Base-by-base conservation (phyloP, 2,113 vertebrate genomes). In the Heliornis fulica region DNA sequence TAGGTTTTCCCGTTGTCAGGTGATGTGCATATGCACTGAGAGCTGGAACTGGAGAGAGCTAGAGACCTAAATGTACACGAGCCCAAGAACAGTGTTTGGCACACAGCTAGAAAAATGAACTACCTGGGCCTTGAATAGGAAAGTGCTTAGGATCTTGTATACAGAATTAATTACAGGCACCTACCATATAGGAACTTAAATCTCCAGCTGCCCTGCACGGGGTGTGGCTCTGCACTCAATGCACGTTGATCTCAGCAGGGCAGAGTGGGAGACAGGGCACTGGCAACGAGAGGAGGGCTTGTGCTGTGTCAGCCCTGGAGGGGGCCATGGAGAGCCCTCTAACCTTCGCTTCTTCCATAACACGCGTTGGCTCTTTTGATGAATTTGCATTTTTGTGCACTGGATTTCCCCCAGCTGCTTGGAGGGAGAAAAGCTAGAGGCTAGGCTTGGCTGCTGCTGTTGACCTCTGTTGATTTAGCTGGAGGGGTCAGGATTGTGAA, bases 251-350 rank as follows among this genome's bases (percentile, higher is more conserved):
- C 57, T 75, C 2, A 0, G 34, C 0, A 1, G 29, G 26, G 32
- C 28, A 0, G 1, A 83, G 71, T 7, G n/a, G 68, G 68, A 65
- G 45, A 43, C 11, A 21, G 10, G 70, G 17, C 0, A 0, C 2
- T 57, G 65, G 45, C 17, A 74, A 21, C 46, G 68, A 34, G 32
- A 45, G 70, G 16, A 38, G 21, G 13, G 10, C 4, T 92, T 68
- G 48, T 76, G 51, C 48, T 71, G 29, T 18, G 34, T 20, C 34
- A 18, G 20, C 53, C 50, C 41, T 34, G 38, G 56, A 36, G 11
- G 15, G 15, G 13, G 7, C 53, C 75, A 32, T 4, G 3, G 36
- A 61, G 50, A 86, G 3, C 29, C 22, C 40, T 59, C 34, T 50
- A 34, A 61, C 10, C n/a, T 64, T 23, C 25, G 77, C 31, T 60